phyloP scores from a whole-genome alignment of 2,113 vertebrate genomes.

The Colaptes auratus region DNA sequence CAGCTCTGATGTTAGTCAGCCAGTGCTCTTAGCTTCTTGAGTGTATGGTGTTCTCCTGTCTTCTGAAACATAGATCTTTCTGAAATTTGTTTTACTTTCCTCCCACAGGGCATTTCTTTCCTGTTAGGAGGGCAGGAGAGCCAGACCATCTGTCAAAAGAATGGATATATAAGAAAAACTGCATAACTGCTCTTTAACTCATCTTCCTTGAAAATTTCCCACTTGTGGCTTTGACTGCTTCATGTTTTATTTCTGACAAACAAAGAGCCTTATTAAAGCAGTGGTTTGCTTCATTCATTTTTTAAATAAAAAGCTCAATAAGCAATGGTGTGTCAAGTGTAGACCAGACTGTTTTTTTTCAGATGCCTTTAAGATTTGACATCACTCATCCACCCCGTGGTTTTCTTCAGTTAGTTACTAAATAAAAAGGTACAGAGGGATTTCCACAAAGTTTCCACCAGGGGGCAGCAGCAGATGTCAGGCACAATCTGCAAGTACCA shows the following conservation, averaged over 20 bases:
- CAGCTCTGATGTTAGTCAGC: not conserved
- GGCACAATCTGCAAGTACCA: not conserved
- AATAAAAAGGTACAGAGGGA: not conserved
- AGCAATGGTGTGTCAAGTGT: not conserved
- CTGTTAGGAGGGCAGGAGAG: not conserved
- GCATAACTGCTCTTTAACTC: not conserved
- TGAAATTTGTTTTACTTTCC: conserved; percentile 17
- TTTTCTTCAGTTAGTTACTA: not conserved
- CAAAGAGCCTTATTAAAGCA: not conserved
- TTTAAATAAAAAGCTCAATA: not conserved
- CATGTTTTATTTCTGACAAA: conserved; percentile 9
- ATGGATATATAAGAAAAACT: not conserved
- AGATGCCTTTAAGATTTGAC: not conserved
- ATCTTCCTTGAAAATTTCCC: conserved; percentile 6
- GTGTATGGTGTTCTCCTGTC: not conserved
- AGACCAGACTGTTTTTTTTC: not conserved
- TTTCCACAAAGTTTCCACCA: not conserved
- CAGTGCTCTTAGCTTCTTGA: not conserved
- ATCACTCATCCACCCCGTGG: not conserved
- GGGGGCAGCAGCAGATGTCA: not conserved
- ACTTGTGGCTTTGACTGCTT: not conserved
- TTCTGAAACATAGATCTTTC: not conserved
- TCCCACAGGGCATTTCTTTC: not conserved
- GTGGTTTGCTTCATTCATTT: not conserved
- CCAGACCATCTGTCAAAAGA: not conserved